A percentile compares a stretch with the other conserved stretches of the same genome.
phyloP scores from a whole-genome alignment of 2,113 vertebrate genomes.

The Polypterus senegalus region DNA sequence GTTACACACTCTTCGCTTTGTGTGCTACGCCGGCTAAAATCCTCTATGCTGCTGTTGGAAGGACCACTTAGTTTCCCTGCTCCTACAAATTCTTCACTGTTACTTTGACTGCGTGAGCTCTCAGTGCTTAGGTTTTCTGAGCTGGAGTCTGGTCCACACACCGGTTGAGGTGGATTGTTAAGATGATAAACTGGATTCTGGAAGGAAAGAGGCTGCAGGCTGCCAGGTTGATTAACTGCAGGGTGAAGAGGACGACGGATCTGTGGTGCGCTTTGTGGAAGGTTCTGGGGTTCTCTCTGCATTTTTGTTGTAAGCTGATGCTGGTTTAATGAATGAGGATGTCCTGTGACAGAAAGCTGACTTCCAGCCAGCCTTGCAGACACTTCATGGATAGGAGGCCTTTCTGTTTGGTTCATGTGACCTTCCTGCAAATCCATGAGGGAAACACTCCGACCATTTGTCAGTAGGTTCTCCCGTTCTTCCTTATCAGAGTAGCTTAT shows the following conservation, averaged over 20 bases:
- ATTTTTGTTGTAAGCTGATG: constrained; percentile 9
- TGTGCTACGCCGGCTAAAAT: constrained; percentile 54
- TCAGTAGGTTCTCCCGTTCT: constrained; percentile 53
- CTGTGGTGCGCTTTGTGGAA: constrained; percentile 83
- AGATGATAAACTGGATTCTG: constrained; percentile 94
- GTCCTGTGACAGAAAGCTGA: constrained; percentile 59
- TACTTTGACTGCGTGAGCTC: constrained; percentile 76
- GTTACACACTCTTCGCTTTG: constrained; percentile 65
- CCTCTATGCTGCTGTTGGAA: constrained; percentile 79
- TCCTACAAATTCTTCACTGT: constrained; percentile 59
- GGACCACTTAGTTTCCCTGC: constrained; percentile 49
- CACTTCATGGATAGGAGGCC: constrained; percentile 44
- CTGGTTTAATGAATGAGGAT: constrained; percentile 12
- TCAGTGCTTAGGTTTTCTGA: constrained; percentile 81
- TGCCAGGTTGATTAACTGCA: constrained; percentile 67
- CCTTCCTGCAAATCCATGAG: constrained; percentile 86
- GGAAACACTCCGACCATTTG: constrained; percentile 78
- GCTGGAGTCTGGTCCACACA: constrained; percentile 62
- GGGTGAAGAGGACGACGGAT: constrained; percentile 68
- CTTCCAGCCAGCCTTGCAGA: constrained; percentile 63
- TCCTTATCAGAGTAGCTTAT: constrained; percentile 68
- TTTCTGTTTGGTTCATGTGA: constrained; percentile 35
- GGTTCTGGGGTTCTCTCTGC: constrained; percentile 48
- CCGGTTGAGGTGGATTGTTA: constrained; percentile 47
- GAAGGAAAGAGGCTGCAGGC: constrained; percentile 80